Percentiles rank a stretch among this genome's conserved stretches.
These are phyloP conservation scores for Volucella zonaria DNA, from an alignment of 2,888 invertebrate species.

Conservation along the genomic window DNA sequence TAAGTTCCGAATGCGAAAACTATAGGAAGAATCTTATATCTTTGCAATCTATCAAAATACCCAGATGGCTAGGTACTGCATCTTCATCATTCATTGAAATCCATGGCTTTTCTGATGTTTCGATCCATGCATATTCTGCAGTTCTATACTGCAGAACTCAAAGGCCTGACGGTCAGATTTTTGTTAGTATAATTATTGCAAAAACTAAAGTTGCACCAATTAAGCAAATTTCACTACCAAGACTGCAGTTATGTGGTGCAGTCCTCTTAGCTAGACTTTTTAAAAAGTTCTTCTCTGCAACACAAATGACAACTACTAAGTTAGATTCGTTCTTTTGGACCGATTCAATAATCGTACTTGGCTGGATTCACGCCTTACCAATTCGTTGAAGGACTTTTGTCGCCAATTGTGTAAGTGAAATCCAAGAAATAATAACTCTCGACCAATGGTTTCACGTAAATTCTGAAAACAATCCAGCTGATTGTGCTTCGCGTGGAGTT, in stretches of 20 bases:
- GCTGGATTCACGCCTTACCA: slow-evolving; percentile 63
- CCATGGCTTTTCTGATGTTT: slow-evolving; percentile 28
- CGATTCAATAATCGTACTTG: background rate
- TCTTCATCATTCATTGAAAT: slow-evolving; percentile 11
- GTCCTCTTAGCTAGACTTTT: background rate
- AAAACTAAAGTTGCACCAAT: too few species aligned
- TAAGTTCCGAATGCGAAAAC: background rate
- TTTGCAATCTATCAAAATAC: slow-evolving; percentile 18
- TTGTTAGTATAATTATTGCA: too few species aligned
- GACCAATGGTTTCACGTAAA: too few species aligned
- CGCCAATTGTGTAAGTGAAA: too few species aligned
- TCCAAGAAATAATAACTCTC: too few species aligned
- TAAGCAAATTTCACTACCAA: too few species aligned
- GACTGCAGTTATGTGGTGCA: slow-evolving; percentile 73
- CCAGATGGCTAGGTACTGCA: slow-evolving; percentile 17
- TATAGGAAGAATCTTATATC: background rate
- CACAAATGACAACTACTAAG: background rate
- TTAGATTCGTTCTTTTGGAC: slow-evolving; percentile 31
- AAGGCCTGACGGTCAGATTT: too few species aligned
- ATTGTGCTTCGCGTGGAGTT: too few species aligned
- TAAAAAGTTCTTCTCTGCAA: background rate
- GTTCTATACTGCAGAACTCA: too few species aligned
- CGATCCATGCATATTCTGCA: too few species aligned
- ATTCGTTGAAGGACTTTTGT: too few species aligned
- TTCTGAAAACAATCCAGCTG: too few species aligned